phyloP scores from a whole-genome alignment of 1,140 invertebrate species.

The Dendrolimus kikuchii region DNA sequence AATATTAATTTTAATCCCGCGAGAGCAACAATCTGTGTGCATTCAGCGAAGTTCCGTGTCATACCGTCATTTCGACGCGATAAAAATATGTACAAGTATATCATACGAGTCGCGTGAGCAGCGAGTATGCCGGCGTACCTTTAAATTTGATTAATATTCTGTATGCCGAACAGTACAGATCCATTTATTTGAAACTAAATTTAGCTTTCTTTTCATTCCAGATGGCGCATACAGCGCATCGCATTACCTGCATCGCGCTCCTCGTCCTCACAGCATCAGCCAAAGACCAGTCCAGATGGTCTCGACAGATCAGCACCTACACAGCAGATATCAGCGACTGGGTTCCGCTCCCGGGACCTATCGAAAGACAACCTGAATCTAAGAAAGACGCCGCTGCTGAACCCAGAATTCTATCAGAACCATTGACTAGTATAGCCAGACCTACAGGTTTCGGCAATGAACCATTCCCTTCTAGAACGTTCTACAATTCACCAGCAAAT shows the following conservation, averaged over 20 bases:
- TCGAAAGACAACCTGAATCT: slow-evolving; percentile 28
- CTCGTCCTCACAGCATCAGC: slow-evolving; percentile 63
- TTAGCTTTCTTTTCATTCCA: slow-evolving; percentile 24
- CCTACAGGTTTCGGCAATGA: slow-evolving; percentile 52
- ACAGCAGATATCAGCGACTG: slow-evolving; percentile 61
- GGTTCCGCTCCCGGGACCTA: slow-evolving; percentile 46
- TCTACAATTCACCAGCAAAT: slow-evolving; percentile 41
- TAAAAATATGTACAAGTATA: too few species aligned
- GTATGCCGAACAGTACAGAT: too few species aligned
- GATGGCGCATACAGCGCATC: slow-evolving; percentile 49
- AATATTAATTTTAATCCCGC: too few species aligned
- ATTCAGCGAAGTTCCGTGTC: too few species aligned
- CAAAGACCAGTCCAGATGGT: slow-evolving; percentile 66
- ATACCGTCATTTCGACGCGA: too few species aligned
- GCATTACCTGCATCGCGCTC: slow-evolving; percentile 48
- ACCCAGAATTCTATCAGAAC: slow-evolving; percentile 68
- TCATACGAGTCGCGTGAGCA: too few species aligned
- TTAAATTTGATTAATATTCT: too few species aligned
- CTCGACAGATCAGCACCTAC: slow-evolving; percentile 67
- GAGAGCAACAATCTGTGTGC: too few species aligned
- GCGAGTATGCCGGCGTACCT: too few species aligned
- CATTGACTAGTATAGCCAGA: slow-evolving; percentile 60
- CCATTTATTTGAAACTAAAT: too few species aligned
- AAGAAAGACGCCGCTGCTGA: slow-evolving; percentile 64
- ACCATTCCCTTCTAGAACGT: slow-evolving; percentile 40